Conservation (phyloP, 92 coral and sea anemone genomes). For the Pocillopora meandrina region DNA sequence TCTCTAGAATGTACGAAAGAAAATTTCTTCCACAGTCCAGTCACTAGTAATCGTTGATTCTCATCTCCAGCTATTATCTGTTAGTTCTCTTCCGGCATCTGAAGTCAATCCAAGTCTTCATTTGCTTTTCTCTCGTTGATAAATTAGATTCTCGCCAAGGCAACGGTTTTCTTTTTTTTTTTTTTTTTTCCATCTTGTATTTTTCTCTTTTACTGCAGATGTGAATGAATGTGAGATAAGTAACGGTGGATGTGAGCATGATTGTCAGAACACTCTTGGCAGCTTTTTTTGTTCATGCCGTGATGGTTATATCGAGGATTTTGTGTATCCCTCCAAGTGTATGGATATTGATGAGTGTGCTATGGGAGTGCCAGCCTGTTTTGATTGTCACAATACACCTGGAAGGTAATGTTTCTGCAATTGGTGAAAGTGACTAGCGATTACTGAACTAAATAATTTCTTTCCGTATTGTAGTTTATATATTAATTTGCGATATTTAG, state of each 20-base stretch:
- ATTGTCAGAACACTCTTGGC: conserved; percentile 82
- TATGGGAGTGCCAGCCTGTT: conserved; percentile 91
- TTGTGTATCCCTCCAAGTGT: conserved; percentile 53
- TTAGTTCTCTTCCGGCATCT: too few species aligned
- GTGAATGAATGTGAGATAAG: conserved; percentile 73
- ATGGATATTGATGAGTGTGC: conserved; percentile 89
- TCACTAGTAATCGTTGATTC: too few species aligned
- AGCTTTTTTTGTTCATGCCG: conserved; percentile 75
- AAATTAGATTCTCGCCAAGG: too few species aligned
- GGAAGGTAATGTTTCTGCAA: conserved; percentile 67
- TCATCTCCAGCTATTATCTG: too few species aligned
- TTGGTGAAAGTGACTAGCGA: not conserved
- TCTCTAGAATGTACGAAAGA: too few species aligned
- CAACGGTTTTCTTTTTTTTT: too few species aligned
- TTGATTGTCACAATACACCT: conserved; percentile 74
- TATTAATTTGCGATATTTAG: too few species aligned
- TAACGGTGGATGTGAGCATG: conserved; percentile 81
- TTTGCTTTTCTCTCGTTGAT: too few species aligned
- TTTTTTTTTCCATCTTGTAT: not conserved
- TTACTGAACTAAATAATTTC: not conserved
- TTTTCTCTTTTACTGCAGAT: conserved; percentile 40
- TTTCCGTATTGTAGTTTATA: too few species aligned
- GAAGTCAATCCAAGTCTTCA: too few species aligned
- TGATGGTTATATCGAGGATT: conserved; percentile 70
- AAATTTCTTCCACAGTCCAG: too few species aligned